phyloP scores from a whole-genome alignment of 2,797 vertebrate species.

The Falco novaeseelandiae region DNA sequence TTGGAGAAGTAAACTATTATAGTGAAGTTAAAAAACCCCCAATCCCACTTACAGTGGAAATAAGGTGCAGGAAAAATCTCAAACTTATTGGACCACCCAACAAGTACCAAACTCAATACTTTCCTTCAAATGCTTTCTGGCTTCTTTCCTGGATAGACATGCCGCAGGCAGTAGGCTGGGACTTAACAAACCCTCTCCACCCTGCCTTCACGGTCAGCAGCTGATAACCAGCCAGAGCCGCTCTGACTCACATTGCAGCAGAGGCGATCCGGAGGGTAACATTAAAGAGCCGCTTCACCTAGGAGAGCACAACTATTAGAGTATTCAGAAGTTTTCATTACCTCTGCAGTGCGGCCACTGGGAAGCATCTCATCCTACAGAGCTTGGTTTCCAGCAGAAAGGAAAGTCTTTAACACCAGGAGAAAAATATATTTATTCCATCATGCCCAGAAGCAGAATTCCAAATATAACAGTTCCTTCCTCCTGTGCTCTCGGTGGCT shows the following conservation, averaged over 20 bases:
- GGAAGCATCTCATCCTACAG: not conserved
- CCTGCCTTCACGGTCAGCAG: not conserved
- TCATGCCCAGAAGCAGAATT: not conserved
- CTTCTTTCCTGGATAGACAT: conserved; percentile 27
- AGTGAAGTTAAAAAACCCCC: not conserved
- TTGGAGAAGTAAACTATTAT: not conserved
- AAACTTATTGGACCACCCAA: conserved; percentile 24
- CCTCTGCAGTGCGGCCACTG: not conserved
- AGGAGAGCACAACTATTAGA: not conserved
- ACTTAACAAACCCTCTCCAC: not conserved
- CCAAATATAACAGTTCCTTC: not conserved
- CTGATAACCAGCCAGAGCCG: not conserved
- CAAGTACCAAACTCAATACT: not conserved
- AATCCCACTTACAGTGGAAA: not conserved
- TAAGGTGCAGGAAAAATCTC: conserved; percentile 9
- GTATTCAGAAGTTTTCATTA: not conserved
- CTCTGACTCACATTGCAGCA: not conserved
- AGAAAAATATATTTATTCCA: not conserved
- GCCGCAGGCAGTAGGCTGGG: not conserved
- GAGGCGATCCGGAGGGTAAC: not conserved
- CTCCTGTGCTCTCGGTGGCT: not conserved
- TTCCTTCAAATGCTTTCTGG: conserved; percentile 26
- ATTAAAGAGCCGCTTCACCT: not conserved
- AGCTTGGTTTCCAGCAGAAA: not conserved
- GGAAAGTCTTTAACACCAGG: not conserved